Evolutionary conservation across 2,797 vertebrate genomes (phyloP).

Genomic region (Rhinophrynus dorsalis): DNA sequence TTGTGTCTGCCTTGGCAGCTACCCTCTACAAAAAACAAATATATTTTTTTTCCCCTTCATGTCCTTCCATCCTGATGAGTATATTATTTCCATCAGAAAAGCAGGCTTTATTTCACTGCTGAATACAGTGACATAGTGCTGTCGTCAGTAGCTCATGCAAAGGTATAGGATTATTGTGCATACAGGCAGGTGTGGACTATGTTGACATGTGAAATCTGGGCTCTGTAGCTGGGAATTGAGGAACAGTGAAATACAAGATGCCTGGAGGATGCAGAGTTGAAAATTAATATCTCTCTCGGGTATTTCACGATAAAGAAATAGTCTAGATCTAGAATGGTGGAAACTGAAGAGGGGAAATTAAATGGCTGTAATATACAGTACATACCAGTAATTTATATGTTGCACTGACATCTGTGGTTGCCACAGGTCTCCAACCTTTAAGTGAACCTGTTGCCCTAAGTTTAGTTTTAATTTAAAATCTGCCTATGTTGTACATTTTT

Average conservation of each 20-base stretch:
- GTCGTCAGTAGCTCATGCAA: background rate
- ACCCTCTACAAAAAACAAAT: background rate
- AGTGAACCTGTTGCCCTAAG: too few species aligned
- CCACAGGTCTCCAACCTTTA: too few species aligned
- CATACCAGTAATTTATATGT: too few species aligned
- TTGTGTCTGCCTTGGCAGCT: background rate
- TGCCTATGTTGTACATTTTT: too few species aligned
- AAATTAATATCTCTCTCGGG: too few species aligned
- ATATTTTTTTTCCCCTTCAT: background rate
- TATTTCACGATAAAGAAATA: too few species aligned
- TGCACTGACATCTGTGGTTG: too few species aligned
- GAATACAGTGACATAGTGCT: conserved; percentile 1
- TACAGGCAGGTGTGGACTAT: conserved; percentile 1
- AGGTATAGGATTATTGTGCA: background rate
- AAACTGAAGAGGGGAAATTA: too few species aligned
- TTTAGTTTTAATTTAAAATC: too few species aligned
- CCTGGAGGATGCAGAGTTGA: background rate
- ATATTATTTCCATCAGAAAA: background rate
- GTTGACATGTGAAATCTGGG: background rate
- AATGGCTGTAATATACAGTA: too few species aligned
- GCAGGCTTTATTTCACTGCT: background rate
- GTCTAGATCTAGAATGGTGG: too few species aligned
- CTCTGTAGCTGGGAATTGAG: background rate
- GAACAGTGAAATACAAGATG: conserved; percentile 5
- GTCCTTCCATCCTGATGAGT: conserved; percentile 1